Evolutionary conservation across 2,888 invertebrate species (phyloP), one percentile per base, ranked within the genome.

Genomic region (Drosophila villosipedis): DNA sequence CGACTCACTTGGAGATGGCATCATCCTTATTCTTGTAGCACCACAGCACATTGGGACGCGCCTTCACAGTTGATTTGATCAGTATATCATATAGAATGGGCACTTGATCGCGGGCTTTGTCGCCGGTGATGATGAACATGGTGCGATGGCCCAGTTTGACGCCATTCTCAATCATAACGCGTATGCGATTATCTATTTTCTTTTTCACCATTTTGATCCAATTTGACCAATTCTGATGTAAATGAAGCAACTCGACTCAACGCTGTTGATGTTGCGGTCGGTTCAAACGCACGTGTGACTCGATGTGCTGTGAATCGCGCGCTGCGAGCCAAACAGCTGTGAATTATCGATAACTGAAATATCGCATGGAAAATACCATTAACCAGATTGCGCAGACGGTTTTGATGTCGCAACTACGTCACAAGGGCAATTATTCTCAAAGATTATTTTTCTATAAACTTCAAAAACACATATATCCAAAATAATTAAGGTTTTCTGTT

Each of bases 61-160:
- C 96, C 94, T 98, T 98, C 0, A 99, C 96, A 59, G 96, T 96
- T 1, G 99, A 97, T 94, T 99, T 99, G 0, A 98, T 96, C 53
- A 99, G 94, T 96, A 99, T 99, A 92, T 99, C 99, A 94, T 99
- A 99, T 5, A 99, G 94, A 92, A 99, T 97, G 7, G 99, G 98
- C 19, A 99, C 97, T 95, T 99, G 99, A 94, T 99, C 99, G 92
- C 97, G 95, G 25, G 97, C 97, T 94, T 99, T 99, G 92, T 99
- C 98, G 3, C 99, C 99, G 43, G 99, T 97, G 60, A 99, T 94
- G 54, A 98, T 96, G 94, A 99, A 97, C 96, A 99, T 96, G 4
- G 98, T 97, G 65, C 99, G 95, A 92, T 99, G 99, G 2, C 97
- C 97, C 60, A 96, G 93, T 90, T 96, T 95, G 55, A 99, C 97